Evolutionary conservation across 1,140 invertebrate species (phyloP).

Genomic region (Sarcophaga peregrina): DNA sequence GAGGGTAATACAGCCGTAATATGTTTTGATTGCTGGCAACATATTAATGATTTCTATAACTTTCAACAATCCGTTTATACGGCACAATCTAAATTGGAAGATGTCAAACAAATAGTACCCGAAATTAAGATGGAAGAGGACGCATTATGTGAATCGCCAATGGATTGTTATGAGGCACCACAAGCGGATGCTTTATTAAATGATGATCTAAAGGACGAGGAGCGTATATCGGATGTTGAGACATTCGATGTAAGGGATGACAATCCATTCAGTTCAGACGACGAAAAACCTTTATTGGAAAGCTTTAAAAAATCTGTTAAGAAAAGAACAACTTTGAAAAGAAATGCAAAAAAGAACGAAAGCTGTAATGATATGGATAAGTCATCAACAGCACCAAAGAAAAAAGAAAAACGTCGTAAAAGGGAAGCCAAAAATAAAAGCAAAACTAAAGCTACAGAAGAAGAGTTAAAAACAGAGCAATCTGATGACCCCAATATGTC

Average conservation of each 20-base stretch:
- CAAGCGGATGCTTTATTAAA: neutral
- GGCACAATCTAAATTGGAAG: neutral
- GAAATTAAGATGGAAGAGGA: slow-evolving; percentile 5
- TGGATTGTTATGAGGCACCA: too few species aligned
- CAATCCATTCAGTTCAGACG: slow-evolving; percentile 14
- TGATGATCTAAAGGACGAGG: slow-evolving; percentile 1
- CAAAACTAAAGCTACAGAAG: neutral
- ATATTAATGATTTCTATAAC: slow-evolving; percentile 5
- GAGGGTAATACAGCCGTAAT: neutral
- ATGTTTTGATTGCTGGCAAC: slow-evolving; percentile 21
- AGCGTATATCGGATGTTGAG: neutral
- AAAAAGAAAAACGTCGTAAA: neutral
- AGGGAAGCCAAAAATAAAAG: neutral
- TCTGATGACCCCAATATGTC: neutral
- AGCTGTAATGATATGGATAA: neutral
- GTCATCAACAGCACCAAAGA: neutral
- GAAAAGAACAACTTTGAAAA: neutral
- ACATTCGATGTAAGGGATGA: neutral
- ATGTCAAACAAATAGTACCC: neutral
- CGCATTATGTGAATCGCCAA: neutral
- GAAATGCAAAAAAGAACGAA: neutral
- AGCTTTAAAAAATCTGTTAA: neutral
- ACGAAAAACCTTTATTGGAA: slow-evolving; percentile 19
- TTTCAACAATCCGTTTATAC: slow-evolving; percentile 14
- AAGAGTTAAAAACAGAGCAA: neutral